Base-by-base conservation (phyloP, 2,797 vertebrate genomes). In the Cyclopterus lumpus region DNA sequence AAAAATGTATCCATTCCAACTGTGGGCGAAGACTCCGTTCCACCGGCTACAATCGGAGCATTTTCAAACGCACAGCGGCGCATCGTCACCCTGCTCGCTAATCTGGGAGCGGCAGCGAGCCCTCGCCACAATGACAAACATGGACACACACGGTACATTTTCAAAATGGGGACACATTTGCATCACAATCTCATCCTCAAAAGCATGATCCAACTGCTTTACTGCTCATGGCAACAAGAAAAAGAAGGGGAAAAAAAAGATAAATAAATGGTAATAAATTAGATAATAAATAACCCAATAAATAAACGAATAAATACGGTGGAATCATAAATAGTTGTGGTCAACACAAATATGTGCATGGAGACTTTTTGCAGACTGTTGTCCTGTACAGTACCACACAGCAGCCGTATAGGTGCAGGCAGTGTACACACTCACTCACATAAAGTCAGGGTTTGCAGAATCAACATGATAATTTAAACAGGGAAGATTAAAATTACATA, bases 321-420 rank as follows among this genome's bases (percentile, higher is more conserved):
- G 12, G 79, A 76, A 55, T 81, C 44, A 92, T 87, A 92, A 92
- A 89, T 86, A 88, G 76, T 16, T 79, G 78, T 80, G 76, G 61
- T 86, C 77, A 75, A 86, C 81, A 82, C 59, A 82, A 75, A 82
- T 14, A 61, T 75, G 79, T 92, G 91, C 89, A 83, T 91, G 91
- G 77, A 85, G 73, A 70, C 74, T 84, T 88, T 91, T 93, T 90
- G 92, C 91, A 92, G 91, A 85, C 85, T 74, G 84, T 87, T 86
- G 87, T 86, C 67, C 83, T 88, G 73, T 84, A 82, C 68, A 83
- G 80, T 64, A 79, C 61, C 78, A 61, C 6, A 63, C 54, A 65
- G 81, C 78, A 73, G 83, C 83, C 61, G 20, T 26, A 24, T 26
- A n/a, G 32, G 20, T n/a, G n/a, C 68, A 67, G 79, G 71, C 67